Evolutionary conservation across 2,113 vertebrate genomes (phyloP).

Genomic region (Macrotus californicus): DNA sequence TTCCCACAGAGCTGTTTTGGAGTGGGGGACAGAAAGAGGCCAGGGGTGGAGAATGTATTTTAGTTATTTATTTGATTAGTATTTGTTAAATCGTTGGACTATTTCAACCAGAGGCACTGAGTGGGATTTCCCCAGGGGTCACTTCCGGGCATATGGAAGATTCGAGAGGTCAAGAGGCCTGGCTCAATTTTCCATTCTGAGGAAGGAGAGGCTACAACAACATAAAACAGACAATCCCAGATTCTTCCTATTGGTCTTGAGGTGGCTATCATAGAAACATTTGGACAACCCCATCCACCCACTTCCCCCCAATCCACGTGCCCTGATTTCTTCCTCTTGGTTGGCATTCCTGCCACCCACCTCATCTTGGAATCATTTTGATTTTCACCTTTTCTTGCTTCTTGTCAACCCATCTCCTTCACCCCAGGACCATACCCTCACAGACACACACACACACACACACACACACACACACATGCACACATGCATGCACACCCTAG

Average conservation of each 20-base stretch:
- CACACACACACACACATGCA: no score
- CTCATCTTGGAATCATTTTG: neutral
- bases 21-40: slow-evolving; percentile 59
- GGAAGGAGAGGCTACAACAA: neutral
- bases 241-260: slow-evolving; percentile 28
- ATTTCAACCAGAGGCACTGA: slow-evolving; percentile 38
- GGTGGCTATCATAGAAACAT: slow-evolving; percentile 16
- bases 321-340: neutral
- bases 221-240: neutral
- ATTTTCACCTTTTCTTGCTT: neutral
- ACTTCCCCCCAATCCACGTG: neutral
- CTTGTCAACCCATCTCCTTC: neutral
- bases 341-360: neutral
- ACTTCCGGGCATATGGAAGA: slow-evolving; percentile 45
- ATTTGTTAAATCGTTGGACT: slow-evolving; percentile 50
- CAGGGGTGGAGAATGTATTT: slow-evolving; percentile 57
- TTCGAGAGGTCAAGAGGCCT: slow-evolving; percentile 18
- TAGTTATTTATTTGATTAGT: slow-evolving; percentile 69
- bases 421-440: neutral
- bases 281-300: neutral
- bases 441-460: no score
- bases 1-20: slow-evolving; percentile 71
- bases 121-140: slow-evolving; percentile 62
- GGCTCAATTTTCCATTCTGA: slow-evolving; percentile 45
- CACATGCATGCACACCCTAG: neutral